Percentiles rank a stretch among this genome's conserved stretches.
Evolutionary conservation across 2,113 vertebrate genomes (phyloP).

Genomic region (Spermophilus dauricus): DNA sequence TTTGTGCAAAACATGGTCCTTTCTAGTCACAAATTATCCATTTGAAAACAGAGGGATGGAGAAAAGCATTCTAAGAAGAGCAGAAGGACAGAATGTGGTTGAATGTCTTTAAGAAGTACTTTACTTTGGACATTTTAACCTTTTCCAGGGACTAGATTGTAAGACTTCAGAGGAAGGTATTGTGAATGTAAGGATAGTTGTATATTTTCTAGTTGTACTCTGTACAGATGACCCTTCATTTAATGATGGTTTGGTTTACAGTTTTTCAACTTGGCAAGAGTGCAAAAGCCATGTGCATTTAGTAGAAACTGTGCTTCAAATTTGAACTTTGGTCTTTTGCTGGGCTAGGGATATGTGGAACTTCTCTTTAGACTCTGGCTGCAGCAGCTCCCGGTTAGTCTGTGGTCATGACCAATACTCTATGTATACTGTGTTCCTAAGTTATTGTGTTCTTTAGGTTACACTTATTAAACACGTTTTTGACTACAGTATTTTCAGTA

Average conservation of each 20-base stretch:
- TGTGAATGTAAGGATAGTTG: background rate
- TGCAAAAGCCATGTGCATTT: background rate
- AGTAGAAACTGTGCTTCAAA: background rate
- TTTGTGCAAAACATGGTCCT: background rate
- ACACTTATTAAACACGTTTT: background rate
- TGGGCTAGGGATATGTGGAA: too few species aligned
- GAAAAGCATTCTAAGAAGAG: background rate
- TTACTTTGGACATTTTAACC: background rate
- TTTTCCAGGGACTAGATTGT: background rate
- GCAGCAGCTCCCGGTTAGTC: background rate
- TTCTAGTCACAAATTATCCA: slow-evolving; percentile 20
- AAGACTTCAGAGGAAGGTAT: background rate
- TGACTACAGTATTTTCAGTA: background rate
- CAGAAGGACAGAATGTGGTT: background rate
- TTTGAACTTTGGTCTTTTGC: background rate
- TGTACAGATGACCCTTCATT: background rate
- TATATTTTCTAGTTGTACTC: background rate
- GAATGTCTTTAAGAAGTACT: background rate
- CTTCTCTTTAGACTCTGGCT: background rate
- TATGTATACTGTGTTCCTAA: background rate
- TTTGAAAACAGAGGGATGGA: background rate
- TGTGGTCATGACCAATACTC: background rate
- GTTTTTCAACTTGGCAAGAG: background rate
- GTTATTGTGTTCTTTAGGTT: background rate
- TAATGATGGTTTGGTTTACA: background rate